These are phyloP conservation scores for Meleagris gallopavo DNA, from an alignment of 2,113 vertebrate species.

Conservation along the genomic window DNA sequence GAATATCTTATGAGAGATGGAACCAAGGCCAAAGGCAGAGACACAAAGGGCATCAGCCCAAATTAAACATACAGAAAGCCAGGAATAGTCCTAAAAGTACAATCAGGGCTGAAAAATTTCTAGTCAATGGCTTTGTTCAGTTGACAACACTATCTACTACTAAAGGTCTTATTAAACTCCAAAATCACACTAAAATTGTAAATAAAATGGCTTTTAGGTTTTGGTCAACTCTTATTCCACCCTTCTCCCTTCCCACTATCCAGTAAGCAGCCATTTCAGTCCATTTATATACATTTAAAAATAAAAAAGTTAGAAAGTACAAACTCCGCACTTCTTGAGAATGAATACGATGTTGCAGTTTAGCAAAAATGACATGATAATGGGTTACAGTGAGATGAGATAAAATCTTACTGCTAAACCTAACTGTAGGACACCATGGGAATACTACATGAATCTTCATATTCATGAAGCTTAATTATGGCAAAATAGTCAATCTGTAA, in stretches of 20 bases:
- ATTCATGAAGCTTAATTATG: slow-evolving; percentile 83
- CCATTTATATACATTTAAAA: neutral
- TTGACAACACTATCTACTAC: neutral
- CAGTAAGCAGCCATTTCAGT: neutral
- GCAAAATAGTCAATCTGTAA: slow-evolving; percentile 82
- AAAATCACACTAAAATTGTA: neutral
- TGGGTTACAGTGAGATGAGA: slow-evolving; percentile 55
- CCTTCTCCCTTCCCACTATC: neutral
- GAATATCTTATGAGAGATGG: neutral
- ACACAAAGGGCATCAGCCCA: rapidly evolving
- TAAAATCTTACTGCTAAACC: slow-evolving; percentile 52
- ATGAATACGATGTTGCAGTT: neutral
- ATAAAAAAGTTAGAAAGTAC: neutral
- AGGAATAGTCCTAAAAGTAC: neutral
- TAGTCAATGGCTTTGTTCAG: neutral
- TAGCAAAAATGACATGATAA: slow-evolving; percentile 43
- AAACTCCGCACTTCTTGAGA: neutral
- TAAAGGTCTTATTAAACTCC: neutral
- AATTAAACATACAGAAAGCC: neutral
- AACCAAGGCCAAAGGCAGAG: neutral
- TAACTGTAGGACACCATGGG: slow-evolving; percentile 58
- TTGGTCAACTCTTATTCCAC: neutral
- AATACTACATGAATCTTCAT: slow-evolving; percentile 76
- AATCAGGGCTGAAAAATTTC: neutral
- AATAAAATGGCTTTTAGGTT: neutral